phyloP scores from a whole-genome alignment of 2,888 invertebrate genomes.

The Limenitis camilla region DNA sequence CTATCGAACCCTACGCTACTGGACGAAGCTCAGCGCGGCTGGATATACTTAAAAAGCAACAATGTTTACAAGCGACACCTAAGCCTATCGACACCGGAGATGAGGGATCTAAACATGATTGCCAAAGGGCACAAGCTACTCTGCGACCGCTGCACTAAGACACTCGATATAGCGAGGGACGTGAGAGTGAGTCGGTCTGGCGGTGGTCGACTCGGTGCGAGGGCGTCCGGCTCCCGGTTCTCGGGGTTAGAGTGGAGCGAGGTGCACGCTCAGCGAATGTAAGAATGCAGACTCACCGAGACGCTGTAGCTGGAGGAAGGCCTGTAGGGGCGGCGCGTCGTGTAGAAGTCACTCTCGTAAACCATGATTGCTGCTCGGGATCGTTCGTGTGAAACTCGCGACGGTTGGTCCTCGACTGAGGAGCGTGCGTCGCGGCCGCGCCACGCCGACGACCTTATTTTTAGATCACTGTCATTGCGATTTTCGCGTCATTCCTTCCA shows the following conservation, averaged over 20 bases:
- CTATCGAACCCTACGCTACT: slow-evolving; percentile 31
- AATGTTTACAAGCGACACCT: slow-evolving; percentile 53
- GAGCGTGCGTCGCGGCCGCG: slow-evolving; percentile 41
- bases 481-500: slow-evolving; percentile 61
- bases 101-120: not conserved
- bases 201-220: slow-evolving; percentile 65
- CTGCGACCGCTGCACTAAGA: slow-evolving; percentile 21
- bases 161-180: slow-evolving; percentile 33
- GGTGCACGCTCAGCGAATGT: slow-evolving; percentile 51
- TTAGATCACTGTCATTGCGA: slow-evolving; percentile 74
- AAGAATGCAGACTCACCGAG: slow-evolving; percentile 72
- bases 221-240: slow-evolving; percentile 67
- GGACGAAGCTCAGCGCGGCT: slow-evolving; percentile 21
- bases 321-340: slow-evolving; percentile 88
- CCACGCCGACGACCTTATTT: slow-evolving; percentile 57
- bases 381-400: slow-evolving; percentile 69
- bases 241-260: slow-evolving; percentile 60
- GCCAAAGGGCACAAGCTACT: not conserved
- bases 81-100: slow-evolving; percentile 25
- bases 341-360: slow-evolving; percentile 94
- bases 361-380: slow-evolving; percentile 80
- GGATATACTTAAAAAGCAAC: slow-evolving; percentile 50
- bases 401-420: slow-evolving; percentile 68
- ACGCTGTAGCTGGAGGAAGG: slow-evolving; percentile 88
- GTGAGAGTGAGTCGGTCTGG: slow-evolving; percentile 35